phyloP scores from a whole-genome alignment of 2,797 vertebrate species.

The Megalops cyprinoides region DNA sequence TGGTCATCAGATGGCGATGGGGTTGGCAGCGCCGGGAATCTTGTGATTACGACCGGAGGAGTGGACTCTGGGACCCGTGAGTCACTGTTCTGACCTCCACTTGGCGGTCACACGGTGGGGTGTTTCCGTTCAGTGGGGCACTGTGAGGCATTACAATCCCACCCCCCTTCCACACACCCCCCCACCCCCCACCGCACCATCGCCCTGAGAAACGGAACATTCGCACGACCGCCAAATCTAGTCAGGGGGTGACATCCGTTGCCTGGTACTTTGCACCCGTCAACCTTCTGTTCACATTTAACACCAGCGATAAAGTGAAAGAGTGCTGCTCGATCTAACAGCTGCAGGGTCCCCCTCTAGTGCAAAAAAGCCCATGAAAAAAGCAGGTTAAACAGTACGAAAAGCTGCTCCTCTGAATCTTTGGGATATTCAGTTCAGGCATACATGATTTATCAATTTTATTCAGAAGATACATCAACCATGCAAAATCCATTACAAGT shows the following conservation, averaged over 20 bases:
- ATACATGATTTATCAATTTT: neutral
- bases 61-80: neutral
- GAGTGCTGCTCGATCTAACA: neutral
- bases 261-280: neutral
- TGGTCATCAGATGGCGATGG: conserved; percentile 42
- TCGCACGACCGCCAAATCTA: neutral
- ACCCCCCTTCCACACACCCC: too few relatives aligned
- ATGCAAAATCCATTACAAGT: neutral
- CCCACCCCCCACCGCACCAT: neutral
- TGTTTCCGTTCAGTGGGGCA: neutral
- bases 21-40: neutral
- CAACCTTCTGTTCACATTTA: conserved; percentile 1
- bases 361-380: neutral
- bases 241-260: conserved; percentile 7
- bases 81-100: conserved; percentile 1
- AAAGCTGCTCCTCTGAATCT: neutral
- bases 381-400: neutral
- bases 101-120: neutral
- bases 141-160: neutral
- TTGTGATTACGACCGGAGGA: neutral
- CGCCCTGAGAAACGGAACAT: neutral
- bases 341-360: neutral
- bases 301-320: neutral
- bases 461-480: neutral
- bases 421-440: neutral